Evolutionary conservation across 2,888 invertebrate species (phyloP), one percentile per base, ranked within the genome.

Genomic region (Ametastegia equiseti): DNA sequence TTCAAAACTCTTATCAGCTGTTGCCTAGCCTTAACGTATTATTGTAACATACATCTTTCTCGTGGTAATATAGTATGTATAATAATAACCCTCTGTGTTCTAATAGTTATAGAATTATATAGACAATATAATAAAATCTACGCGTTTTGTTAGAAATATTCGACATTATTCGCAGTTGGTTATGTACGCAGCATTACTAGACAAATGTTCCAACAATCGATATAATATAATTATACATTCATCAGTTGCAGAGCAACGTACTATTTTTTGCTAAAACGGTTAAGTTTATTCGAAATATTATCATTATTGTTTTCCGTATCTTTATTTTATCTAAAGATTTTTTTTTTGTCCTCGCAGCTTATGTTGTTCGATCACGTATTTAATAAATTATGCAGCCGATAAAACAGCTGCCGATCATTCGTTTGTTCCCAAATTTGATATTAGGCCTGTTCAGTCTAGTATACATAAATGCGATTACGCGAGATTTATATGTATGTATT

Each of bases 401-500:
- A 45, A 13, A 9, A 15, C 19, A 57, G n/a, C n/a, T 67, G 63
- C 19, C 42, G 69, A 73, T 73, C 11, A 42, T 39, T 45, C 27
- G 47, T 47, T 57, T 77, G 19, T 54, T 57, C 57, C 57, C 77
- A 54, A 77, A 57, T 57, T 77, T 77, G 77, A 36, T 77, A 77
- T 77, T 77, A 77, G 77, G 77, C 77, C 77, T 77, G 30, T 54
- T 77, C 57, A 77, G 77, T 77, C 77, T 77, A 57, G 63, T 57
- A 33, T 15, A 33, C 65, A n/a, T 45, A 23, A 63, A 63, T 33
- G 33, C 69, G 69, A 42, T 13, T 69, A 69, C 23, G 57, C n/a
- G n/a, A 63, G 63, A 69, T 19, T 42, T 42, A 69, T 42, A 13
- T 9, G 45, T 1, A 13, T 9, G 11, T 9, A 45, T 13, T 13